These are phyloP conservation scores for Pyrochroa serraticornis DNA, from an alignment of 2,888 invertebrate species.

Conservation along the genomic window DNA sequence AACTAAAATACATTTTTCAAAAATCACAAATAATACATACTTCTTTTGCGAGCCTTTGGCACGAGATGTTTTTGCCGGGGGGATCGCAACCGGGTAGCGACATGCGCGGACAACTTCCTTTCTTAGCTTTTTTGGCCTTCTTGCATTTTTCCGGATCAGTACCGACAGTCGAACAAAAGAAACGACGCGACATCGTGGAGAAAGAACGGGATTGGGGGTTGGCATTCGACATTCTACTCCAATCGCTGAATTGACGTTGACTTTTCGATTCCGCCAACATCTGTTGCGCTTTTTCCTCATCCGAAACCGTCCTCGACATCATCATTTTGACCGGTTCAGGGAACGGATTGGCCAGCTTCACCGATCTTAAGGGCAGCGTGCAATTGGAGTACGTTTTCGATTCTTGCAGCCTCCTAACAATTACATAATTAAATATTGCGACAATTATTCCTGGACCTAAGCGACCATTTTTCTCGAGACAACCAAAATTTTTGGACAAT, in stretches of 20 bases:
- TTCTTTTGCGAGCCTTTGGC: slow-evolving; percentile 8
- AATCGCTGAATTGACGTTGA: background rate
- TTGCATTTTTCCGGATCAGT: slow-evolving; percentile 18
- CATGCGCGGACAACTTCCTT: slow-evolving; percentile 11
- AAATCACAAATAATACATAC: slow-evolving; percentile 23
- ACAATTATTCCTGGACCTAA: too few relatives aligned
- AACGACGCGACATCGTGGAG: background rate
- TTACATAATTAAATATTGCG: slow-evolving; percentile 16
- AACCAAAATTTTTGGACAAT: background rate
- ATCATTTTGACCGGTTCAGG: slow-evolving; percentile 55
- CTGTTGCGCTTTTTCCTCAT: slow-evolving; percentile 54
- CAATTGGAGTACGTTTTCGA: slow-evolving; percentile 51
- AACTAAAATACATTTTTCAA: slow-evolving; percentile 14
- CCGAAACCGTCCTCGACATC: slow-evolving; percentile 52
- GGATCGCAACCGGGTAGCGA: slow-evolving; percentile 6
- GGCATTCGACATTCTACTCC: background rate
- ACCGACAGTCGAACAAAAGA: slow-evolving; percentile 11
- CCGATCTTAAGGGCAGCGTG: slow-evolving; percentile 49
- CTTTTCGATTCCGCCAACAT: slow-evolving; percentile 49
- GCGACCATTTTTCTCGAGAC: background rate
- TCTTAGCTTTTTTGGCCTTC: slow-evolving; percentile 8
- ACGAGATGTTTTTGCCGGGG: background rate
- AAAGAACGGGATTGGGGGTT: background rate
- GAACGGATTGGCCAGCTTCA: slow-evolving; percentile 53
- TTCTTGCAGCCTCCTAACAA: slow-evolving; percentile 44